phyloP scores from a whole-genome alignment of 1,140 invertebrate species.

The Ceratina australensis region DNA sequence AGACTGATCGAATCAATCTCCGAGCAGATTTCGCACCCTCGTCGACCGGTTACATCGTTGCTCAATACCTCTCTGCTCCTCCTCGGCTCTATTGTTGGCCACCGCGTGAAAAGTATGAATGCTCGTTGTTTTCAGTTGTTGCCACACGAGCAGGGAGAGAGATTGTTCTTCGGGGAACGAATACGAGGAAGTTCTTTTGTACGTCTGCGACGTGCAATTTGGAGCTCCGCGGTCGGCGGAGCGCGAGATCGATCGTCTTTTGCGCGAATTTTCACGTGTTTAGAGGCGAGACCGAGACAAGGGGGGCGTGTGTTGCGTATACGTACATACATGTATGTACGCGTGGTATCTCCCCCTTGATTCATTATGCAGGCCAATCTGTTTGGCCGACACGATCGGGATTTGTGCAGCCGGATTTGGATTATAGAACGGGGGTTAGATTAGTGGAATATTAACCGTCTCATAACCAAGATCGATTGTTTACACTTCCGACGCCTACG shows the following conservation, averaged over 20 bases:
- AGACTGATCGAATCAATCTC: neutral
- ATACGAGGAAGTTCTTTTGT: neutral
- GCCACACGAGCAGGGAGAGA: neutral
- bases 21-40: neutral
- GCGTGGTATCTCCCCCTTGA: too few species aligned
- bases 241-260: neutral
- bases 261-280: neutral
- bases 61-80: neutral
- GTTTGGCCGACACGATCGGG: neutral
- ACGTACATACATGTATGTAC: too few species aligned
- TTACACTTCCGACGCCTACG: too few species aligned
- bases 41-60: neutral
- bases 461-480: neutral
- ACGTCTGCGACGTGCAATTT: neutral
- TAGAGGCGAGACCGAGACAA: neutral
- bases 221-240: neutral
- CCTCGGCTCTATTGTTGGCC: neutral
- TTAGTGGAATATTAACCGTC: neutral
- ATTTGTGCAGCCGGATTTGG: neutral
- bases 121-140: neutral
- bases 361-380: constrained; percentile 24
- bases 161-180: neutral
- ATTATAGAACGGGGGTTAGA: neutral
- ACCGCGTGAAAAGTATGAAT: too few species aligned
- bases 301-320: neutral